Evolutionary conservation across 2,888 invertebrate genomes (phyloP), one percentile per base, ranked within the genome.

Genomic region (Syritta pipiens): DNA sequence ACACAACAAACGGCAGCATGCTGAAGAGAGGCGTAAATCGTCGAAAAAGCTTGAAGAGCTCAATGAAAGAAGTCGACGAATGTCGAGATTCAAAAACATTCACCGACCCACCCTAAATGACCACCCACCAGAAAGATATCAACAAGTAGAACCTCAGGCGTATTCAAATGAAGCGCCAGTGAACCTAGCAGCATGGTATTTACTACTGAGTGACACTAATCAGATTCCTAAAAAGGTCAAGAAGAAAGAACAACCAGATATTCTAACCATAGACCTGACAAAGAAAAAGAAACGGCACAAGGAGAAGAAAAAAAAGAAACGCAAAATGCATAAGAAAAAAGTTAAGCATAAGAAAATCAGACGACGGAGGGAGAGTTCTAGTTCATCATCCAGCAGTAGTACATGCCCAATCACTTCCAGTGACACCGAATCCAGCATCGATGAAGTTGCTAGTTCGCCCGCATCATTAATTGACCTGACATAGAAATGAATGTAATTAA

Each of bases 1-100:
- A 0, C 85, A 87, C 20, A 87, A 87, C 49, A 83, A 83, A 14
- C 83, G 87, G 0, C 82, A 84, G 67, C 67, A 40, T 10, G 84
- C 83, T 6, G 79, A 83, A 0, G 85, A 84, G 5, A 77, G 81
- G 2, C 81, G 60, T 0, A 85, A 84, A 37, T 87, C 87, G 24
- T 74, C 76, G 2, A 68, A 65, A 5, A 87, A 86, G 71, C 77
- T 87, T 0, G 69, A 62, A 26, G 87, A 87, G 57, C 60, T 87
- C 9, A 84, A 87, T 28, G 81, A 82, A 2, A 81, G 75, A 14
- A n/a, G n/a, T n/a, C 22, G 83, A 2, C 72, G 81, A 7, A 57
- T 69, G 6, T 76, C 83, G 0, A 77, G 67, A 17, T 37, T 59
- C 2, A 83, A 83, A 44, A 46, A 40, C 1, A 71, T 37, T 20